phyloP scores from a whole-genome alignment of 2,113 vertebrate species.

The Lepidiolamprologus cunningtoni region DNA sequence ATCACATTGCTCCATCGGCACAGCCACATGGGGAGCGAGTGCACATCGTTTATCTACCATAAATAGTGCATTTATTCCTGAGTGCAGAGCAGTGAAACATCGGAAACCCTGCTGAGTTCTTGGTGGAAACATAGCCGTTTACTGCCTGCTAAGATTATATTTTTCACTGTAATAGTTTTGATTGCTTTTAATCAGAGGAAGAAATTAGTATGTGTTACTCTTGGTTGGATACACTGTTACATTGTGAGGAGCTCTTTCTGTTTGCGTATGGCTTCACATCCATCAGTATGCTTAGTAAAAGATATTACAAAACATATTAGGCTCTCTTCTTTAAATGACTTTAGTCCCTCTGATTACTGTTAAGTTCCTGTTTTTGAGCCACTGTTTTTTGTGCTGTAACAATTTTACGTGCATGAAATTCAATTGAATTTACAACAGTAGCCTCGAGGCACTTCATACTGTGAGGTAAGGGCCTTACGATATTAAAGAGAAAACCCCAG shows the following conservation, averaged over 20 bases:
- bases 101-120: not conserved
- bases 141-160: not conserved
- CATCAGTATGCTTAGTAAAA: not conserved
- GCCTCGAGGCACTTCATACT: not conserved
- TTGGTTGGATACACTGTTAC: conserved; percentile 19
- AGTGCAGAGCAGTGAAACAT: not conserved
- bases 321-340: not conserved
- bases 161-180: conserved; percentile 17
- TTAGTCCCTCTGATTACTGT: not conserved
- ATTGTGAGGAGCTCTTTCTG: not conserved
- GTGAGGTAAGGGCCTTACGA: fast-evolving
- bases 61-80: conserved; percentile 15
- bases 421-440: not conserved
- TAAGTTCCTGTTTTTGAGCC: not conserved
- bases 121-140: not conserved
- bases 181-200: conserved; percentile 57
- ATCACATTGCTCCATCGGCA: not conserved
- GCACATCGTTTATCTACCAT: conserved; percentile 21
- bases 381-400: not conserved
- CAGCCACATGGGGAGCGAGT: not conserved
- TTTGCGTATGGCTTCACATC: not conserved
- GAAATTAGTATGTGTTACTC: conserved; percentile 45
- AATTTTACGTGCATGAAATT: not conserved
- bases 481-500: not conserved
- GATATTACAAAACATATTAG: not conserved